Conservation (phyloP, 2,797 vertebrate genomes). For the Onychomys leucogaster region DNA sequence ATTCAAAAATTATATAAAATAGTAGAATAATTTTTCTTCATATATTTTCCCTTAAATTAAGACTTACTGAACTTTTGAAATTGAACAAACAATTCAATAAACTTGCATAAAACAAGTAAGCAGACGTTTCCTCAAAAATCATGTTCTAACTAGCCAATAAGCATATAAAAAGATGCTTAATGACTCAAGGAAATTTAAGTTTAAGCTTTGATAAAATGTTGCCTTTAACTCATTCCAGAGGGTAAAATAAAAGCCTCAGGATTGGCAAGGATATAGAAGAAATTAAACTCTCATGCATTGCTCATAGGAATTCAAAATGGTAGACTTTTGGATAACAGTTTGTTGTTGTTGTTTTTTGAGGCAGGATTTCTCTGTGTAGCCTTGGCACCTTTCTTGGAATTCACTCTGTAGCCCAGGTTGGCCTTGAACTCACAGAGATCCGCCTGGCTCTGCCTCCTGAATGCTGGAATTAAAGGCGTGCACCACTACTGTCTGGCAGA, state of each 20-base stretch:
- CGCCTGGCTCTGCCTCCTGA: too few relatives aligned
- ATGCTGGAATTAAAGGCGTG: too few relatives aligned
- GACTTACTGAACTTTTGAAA: slow-evolving; percentile 31
- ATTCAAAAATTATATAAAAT: slow-evolving; percentile 37
- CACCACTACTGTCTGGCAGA: not conserved
- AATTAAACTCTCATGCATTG: not conserved
- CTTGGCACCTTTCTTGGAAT: too few relatives aligned
- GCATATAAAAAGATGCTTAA: not conserved
- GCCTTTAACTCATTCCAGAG: not conserved
- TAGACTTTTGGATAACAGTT: slow-evolving; percentile 17
- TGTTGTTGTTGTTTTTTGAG: too few relatives aligned
- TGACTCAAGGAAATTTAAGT: slow-evolving; percentile 1
- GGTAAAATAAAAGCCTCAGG: not conserved
- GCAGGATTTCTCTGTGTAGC: too few relatives aligned
- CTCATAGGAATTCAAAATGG: not conserved
- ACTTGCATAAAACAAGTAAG: not conserved
- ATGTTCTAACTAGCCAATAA: not conserved
- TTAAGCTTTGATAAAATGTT: not conserved
- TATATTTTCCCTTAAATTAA: not conserved
- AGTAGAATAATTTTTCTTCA: not conserved
- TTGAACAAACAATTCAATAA: slow-evolving; percentile 31
- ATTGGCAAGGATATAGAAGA: not conserved
- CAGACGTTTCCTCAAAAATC: slow-evolving; percentile 30
- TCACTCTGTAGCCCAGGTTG: too few relatives aligned
- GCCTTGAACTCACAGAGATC: too few relatives aligned